phyloP scores from a whole-genome alignment of 2,888 invertebrate species.

The Heliconius ethilla region DNA sequence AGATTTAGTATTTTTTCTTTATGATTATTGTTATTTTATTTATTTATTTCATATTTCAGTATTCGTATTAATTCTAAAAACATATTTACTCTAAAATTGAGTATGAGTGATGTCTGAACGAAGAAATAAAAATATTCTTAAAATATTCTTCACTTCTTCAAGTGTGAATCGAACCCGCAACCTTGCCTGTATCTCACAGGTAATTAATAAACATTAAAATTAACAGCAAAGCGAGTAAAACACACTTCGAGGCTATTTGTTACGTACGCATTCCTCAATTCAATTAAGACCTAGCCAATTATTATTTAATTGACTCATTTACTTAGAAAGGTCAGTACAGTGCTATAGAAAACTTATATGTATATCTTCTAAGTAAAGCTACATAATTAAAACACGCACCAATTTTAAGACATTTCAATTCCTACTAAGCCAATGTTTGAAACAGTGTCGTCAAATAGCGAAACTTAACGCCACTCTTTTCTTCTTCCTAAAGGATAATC shows the following conservation, averaged over 20 bases:
- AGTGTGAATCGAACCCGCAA: too few species aligned
- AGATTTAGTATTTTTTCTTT: too few species aligned
- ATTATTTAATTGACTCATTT: slow-evolving; percentile 7
- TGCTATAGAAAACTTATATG: background rate
- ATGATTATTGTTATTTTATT: background rate
- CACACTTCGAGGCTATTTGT: background rate
- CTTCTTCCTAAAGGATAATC: too few species aligned
- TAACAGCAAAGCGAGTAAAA: background rate
- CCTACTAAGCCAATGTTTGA: too few species aligned
- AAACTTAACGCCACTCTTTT: background rate
- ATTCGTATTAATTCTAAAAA: too few species aligned
- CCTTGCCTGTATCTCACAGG: background rate
- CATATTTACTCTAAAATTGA: too few species aligned
- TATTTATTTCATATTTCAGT: too few species aligned
- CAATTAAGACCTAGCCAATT: background rate
- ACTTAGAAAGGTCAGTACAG: background rate
- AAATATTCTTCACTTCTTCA: too few species aligned
- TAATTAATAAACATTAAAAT: background rate
- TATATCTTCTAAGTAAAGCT: background rate
- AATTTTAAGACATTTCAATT: too few species aligned
- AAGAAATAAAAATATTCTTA: too few species aligned
- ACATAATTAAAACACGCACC: too few species aligned
- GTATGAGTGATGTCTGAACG: too few species aligned
- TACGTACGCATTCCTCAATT: background rate
- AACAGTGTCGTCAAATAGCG: background rate